Conservation (phyloP, 2,888 invertebrate genomes). For the Oscheius myriophilus region DNA sequence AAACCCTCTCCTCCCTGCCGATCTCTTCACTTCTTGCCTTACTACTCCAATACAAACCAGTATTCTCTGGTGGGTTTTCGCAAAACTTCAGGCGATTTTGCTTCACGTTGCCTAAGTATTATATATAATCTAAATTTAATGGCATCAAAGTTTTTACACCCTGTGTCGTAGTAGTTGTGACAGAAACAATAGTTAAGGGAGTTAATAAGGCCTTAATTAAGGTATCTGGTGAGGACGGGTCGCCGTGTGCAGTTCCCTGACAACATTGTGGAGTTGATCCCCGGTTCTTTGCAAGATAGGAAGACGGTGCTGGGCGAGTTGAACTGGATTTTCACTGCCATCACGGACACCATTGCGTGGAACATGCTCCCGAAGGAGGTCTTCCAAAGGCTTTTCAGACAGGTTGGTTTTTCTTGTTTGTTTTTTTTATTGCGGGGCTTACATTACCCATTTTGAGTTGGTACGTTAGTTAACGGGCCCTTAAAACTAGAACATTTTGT, state of each 20-base stretch:
- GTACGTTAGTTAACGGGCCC: too few relatives aligned
- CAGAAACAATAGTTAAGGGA: not conserved
- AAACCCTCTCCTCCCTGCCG: constrained; percentile 96
- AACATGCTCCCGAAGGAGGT: constrained; percentile 89
- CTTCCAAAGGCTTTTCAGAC: constrained; percentile 92
- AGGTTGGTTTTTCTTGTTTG: constrained; percentile 39
- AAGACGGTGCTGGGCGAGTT: constrained; percentile 97
- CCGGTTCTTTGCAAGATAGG: constrained; percentile 83
- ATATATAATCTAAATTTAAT: not conserved
- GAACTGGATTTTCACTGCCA: constrained; percentile 99
- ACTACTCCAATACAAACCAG: constrained; percentile 92
- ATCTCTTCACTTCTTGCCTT: constrained; percentile 94
- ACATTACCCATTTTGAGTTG: not conserved
- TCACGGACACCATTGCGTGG: constrained; percentile 99
- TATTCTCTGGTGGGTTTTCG: constrained; percentile 58
- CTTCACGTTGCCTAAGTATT: too few relatives aligned
- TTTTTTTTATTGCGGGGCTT: not conserved
- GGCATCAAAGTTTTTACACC: too few relatives aligned
- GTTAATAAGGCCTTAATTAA: not conserved
- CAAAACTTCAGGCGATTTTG: too few relatives aligned
- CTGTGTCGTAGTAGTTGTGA: too few relatives aligned
- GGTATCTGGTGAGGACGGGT: constrained; percentile 56
- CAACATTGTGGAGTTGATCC: constrained; percentile 79
- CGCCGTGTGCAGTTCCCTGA: constrained; percentile 55
- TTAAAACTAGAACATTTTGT: too few relatives aligned